Evolutionary conservation across 2,113 vertebrate species (phyloP).

Genomic region (Prionailurus viverrinus): DNA sequence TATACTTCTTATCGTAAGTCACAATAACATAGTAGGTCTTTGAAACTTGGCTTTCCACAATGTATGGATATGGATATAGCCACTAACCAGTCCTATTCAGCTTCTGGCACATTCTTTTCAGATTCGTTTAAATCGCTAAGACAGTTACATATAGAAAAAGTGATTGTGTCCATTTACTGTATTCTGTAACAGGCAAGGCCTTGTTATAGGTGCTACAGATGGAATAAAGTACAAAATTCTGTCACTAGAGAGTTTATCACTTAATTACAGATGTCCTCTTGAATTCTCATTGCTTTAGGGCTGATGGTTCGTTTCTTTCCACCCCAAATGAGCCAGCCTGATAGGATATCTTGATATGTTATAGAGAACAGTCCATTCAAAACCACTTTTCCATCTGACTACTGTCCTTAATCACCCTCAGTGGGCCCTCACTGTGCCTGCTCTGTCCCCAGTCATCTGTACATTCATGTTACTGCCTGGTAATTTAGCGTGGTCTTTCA

Average conservation of each 20-base stretch:
- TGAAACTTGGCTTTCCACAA: not conserved
- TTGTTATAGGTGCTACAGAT: not conserved
- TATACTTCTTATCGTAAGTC: not conserved
- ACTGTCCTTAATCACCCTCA: not conserved
- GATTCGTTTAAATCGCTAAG: not conserved
- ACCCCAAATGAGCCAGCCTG: not conserved
- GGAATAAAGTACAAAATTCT: not conserved
- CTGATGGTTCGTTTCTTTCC: not conserved
- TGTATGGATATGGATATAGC: not conserved
- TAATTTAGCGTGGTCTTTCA: not conserved
- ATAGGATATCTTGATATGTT: not conserved
- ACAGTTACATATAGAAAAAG: conserved; percentile 51
- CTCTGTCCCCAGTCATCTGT: too few relatives aligned
- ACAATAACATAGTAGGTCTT: not conserved
- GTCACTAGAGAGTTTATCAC: not conserved
- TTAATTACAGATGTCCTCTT: not conserved
- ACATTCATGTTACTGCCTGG: not conserved
- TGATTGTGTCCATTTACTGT: conserved; percentile 75
- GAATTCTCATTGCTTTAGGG: not conserved
- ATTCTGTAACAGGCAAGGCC: not conserved
- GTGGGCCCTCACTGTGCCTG: not conserved
- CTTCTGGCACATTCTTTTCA: not conserved
- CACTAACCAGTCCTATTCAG: not conserved
- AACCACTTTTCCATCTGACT: not conserved
- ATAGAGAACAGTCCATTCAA: not conserved